Evolutionary conservation across 2,797 vertebrate genomes (phyloP), one percentile per base, ranked within the genome.

Genomic region (Oryzias sinensis): DNA sequence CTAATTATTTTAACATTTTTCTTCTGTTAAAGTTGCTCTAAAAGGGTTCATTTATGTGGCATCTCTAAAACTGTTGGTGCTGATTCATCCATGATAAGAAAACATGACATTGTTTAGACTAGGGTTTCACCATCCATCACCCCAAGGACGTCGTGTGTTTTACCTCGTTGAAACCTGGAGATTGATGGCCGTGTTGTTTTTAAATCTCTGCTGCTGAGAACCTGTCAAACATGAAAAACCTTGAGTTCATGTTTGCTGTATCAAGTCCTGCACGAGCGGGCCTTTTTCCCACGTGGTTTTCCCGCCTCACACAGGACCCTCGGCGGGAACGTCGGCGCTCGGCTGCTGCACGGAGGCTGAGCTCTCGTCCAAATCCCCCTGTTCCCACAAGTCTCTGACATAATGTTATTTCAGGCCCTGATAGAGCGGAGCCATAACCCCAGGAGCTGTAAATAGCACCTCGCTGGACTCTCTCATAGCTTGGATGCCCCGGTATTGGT

Each of bases 351-450:
- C 29, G 4, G 51, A 37, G 44, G 55, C 51, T 13, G 54, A 51
- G 52, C 61, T 56, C 43, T 70, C 66, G 64, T 43, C 42, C 43
- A 49, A 46, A 41, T 46, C 44, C 59, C 61, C 49, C 48, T 59
- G 58, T 84, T 87, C 83, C 84, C 88, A 88, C 68, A 81, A 77
- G 71, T 83, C 71, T 72, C 60, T 73, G 74, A 82, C 78, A 85
- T 84, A 45, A 77, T 88, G 82, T 90, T 88, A 88, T 90, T 88
- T 80, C 67, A 84, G 79, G 68, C 59, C 54, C 14, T 48, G 65
- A 55, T 79, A 45, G 59, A 88, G 76, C 68, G 62, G 63, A 79
- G 79, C 65, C 54, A 43, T 53, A 81, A 86, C 77, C 20, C 74
- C 59, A 18, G 54, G 75, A 66, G 72, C 57, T 74, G 65, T 66